Evolutionary conservation across 2,113 vertebrate genomes (phyloP).

Genomic region (Proteles cristata): DNA sequence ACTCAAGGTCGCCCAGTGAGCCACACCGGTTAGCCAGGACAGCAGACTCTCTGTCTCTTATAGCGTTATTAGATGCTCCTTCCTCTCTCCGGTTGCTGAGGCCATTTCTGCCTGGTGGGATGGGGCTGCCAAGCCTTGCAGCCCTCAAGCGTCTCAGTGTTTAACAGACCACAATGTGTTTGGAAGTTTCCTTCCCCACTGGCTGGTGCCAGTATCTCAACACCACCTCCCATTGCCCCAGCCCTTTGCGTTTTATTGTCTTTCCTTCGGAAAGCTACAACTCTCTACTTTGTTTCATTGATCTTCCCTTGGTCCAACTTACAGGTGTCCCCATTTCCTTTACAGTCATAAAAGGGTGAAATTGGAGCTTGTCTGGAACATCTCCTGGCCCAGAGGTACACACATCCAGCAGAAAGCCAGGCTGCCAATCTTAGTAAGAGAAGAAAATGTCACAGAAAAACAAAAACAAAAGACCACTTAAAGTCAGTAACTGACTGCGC

Average conservation of each 20-base stretch:
- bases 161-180: constrained; percentile 45
- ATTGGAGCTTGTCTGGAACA: constrained; percentile 30
- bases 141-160: background rate
- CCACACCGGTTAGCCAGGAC: background rate
- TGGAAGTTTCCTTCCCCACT: background rate
- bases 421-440: background rate
- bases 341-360: background rate
- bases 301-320: background rate
- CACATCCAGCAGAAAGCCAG: background rate
- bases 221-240: background rate
- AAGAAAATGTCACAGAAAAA: background rate
- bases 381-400: constrained; percentile 12
- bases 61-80: background rate
- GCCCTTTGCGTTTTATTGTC: background rate
- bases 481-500: background rate
- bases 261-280: constrained; percentile 28
- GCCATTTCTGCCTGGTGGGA: background rate
- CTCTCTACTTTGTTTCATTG: constrained; percentile 33
- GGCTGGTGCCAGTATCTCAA: constrained; percentile 23
- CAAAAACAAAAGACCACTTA: background rate
- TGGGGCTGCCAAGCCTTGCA: background rate
- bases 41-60: constrained; percentile 50
- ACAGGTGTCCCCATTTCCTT: constrained; percentile 43
- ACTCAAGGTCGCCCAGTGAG: background rate
- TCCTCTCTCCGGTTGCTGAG: background rate